Conservation (phyloP, 2,113 vertebrate species). For the Uropsilus gracilis region DNA sequence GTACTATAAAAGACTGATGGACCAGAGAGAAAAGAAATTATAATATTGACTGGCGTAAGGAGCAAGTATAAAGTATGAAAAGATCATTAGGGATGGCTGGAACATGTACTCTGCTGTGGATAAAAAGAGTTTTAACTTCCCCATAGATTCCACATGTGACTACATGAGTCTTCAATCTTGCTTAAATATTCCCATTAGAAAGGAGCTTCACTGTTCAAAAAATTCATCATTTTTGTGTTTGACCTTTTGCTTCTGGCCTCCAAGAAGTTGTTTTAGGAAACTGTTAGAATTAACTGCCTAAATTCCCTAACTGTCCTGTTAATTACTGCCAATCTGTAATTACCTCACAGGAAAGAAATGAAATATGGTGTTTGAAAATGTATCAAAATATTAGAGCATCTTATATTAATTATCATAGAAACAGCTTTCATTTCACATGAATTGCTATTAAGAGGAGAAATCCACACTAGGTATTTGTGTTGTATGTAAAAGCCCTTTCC, state of each 20-base stretch:
- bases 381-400: slow-evolving; percentile 45
- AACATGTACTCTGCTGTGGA: not conserved
- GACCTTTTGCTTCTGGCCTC: slow-evolving; percentile 27
- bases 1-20: not conserved
- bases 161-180: not conserved
- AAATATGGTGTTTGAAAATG: slow-evolving; percentile 50
- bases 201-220: slow-evolving; percentile 54
- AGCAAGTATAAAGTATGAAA: not conserved
- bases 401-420: slow-evolving; percentile 32
- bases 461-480: slow-evolving; percentile 29
- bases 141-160: slow-evolving; percentile 42
- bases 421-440: slow-evolving; percentile 33
- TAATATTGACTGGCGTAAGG: slow-evolving; percentile 1
- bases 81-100: not conserved
- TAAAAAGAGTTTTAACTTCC: not conserved
- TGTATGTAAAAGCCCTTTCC: slow-evolving; percentile 8
- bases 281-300: slow-evolving; percentile 68
- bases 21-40: not conserved
- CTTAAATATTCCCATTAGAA: slow-evolving; percentile 54
- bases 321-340: slow-evolving; percentile 44
- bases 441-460: slow-evolving; percentile 27
- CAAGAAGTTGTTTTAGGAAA: slow-evolving; percentile 66
- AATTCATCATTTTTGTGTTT: slow-evolving; percentile 44
- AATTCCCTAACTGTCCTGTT: not conserved
- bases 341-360: slow-evolving; percentile 61